These are phyloP conservation scores for Cerastoderma edule DNA, from an alignment of 2,888 invertebrate genomes.

Conservation along the genomic window DNA sequence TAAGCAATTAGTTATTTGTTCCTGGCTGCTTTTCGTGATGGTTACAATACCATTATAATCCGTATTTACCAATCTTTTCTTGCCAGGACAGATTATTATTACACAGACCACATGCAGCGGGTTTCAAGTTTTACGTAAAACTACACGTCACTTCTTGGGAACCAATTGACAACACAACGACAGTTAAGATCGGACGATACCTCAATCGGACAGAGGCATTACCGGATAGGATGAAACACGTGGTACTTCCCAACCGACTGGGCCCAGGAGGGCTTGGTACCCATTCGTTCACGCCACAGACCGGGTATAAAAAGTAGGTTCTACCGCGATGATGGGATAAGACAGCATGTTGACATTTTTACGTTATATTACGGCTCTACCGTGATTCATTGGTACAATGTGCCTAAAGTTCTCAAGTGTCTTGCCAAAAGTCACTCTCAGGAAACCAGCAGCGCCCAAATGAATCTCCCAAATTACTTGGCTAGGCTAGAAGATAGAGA, in stretches of 20 bases:
- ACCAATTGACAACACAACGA: conserved; percentile 29
- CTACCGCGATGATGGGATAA: background rate
- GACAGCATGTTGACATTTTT: background rate
- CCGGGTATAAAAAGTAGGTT: conserved; percentile 32
- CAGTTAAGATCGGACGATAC: conserved; percentile 42
- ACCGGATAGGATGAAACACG: conserved; percentile 46
- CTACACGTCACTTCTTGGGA: conserved; percentile 53
- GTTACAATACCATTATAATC: no score
- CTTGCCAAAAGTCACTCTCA: no score
- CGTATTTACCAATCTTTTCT: no score
- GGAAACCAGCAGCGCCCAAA: no score
- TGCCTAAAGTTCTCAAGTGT: no score
- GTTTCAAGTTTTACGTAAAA: conserved; percentile 43
- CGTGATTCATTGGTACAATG: background rate
- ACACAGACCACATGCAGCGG: conserved; percentile 46
- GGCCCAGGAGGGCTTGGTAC: conserved; percentile 40
- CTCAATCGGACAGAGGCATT: conserved; percentile 44
- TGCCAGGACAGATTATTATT: no score
- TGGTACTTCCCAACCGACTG: conserved; percentile 40
- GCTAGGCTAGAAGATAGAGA: background rate
- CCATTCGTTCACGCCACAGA: conserved; percentile 35
- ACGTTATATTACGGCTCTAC: background rate
- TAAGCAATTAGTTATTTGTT: no score
- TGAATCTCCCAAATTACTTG: background rate
- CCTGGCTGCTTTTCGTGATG: no score